Evolutionary conservation across 2,888 invertebrate genomes (phyloP).

Genomic region (Schrankia costaestrigalis): DNA sequence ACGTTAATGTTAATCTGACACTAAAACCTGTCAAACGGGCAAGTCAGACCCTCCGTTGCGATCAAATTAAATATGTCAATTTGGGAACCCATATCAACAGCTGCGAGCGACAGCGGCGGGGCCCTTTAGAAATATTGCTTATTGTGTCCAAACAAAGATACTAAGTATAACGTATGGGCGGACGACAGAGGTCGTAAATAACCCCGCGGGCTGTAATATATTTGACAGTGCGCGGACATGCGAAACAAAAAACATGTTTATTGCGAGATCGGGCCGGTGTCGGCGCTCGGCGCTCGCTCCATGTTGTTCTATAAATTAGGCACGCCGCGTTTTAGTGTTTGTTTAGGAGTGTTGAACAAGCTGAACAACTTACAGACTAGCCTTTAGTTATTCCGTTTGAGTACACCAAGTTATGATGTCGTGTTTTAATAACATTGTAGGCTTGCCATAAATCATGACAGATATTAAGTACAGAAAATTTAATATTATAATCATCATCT

Average conservation of each 20-base stretch:
- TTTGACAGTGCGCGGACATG: constrained; percentile 81
- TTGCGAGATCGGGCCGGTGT: constrained; percentile 62
- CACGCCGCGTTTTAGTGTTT: constrained; percentile 58
- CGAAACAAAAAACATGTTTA: constrained; percentile 81
- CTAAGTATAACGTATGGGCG: constrained; percentile 81
- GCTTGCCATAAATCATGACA: background rate
- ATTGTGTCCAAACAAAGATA: constrained; percentile 82
- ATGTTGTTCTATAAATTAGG: constrained; percentile 63
- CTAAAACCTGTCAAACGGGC: constrained; percentile 77
- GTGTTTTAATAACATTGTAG: no score
- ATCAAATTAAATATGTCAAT: constrained; percentile 82
- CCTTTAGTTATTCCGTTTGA: constrained; percentile 20
- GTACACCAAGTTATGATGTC: constrained; percentile 32
- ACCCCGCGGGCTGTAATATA: constrained; percentile 79
- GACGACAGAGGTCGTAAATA: constrained; percentile 78
- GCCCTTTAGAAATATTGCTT: constrained; percentile 80
- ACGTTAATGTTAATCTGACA: constrained; percentile 74
- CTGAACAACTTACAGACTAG: constrained; percentile 33
- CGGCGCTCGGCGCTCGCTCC: constrained; percentile 17
- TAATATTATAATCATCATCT: no score
- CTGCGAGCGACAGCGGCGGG: constrained; percentile 74
- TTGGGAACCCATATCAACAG: constrained; percentile 80
- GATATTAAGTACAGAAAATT: no score
- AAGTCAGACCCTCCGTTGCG: constrained; percentile 71
- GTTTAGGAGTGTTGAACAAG: constrained; percentile 45